Evolutionary conservation across 2,888 invertebrate genomes (phyloP).

Genomic region (Steromphala cineraria): DNA sequence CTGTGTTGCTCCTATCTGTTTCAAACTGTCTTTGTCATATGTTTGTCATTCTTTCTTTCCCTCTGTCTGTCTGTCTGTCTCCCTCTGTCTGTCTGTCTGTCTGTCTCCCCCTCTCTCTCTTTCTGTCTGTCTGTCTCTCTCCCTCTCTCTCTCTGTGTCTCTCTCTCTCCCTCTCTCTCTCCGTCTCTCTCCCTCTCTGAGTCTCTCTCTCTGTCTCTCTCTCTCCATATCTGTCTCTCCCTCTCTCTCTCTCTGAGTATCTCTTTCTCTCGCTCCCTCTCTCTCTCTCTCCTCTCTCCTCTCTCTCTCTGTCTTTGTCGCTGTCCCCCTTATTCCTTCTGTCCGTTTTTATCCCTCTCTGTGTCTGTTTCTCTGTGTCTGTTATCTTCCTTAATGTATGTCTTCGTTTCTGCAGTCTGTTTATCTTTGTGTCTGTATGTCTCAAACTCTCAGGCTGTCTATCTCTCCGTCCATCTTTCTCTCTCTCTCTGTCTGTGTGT

Average conservation of each 20-base stretch:
- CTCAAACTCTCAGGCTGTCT: no score
- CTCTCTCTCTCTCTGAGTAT: not conserved
- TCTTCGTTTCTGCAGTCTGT: no score
- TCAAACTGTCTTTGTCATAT: no score
- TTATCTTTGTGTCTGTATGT: no score
- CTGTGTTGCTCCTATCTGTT: no score
- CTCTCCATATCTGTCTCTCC: not conserved
- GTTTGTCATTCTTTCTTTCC: not conserved
- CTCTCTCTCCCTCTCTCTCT: not conserved
- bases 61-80: not conserved
- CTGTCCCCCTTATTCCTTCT: no score
- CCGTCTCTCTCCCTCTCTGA: not conserved
- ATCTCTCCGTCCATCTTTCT: no score
- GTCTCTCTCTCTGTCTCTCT: not conserved
- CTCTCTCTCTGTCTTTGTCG: not conserved
- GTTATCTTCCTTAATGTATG: no score
- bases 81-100: not conserved
- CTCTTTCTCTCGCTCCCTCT: not conserved
- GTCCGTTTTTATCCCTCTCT: no score
- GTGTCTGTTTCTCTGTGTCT: no score
- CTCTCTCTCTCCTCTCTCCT: not conserved
- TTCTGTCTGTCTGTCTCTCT: not conserved
- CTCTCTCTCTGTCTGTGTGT: no score
- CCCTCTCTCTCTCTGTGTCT: not conserved
- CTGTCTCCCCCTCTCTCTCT: not conserved